Base-by-base conservation (phyloP, 2,888 invertebrate species). In the Ferdinandea cuprea region DNA sequence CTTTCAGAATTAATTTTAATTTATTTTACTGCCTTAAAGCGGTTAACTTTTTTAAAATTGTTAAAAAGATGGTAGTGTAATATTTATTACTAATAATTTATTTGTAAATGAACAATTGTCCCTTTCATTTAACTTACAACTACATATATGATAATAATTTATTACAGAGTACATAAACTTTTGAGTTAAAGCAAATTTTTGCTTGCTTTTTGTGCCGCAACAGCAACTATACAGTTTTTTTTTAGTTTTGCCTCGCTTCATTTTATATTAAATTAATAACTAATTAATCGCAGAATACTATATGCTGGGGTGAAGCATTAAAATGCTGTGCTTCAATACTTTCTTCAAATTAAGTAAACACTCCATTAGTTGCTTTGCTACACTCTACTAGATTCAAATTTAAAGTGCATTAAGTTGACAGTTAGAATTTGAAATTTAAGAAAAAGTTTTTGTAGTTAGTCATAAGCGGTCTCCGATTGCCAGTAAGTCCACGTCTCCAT, bases 401-500 rank as follows among this genome's bases (percentile, higher is more conserved):
- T 44, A 58, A 71, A 40, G 63, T 63, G 35, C 50, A 52, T 32
- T 44, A n/a, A 25, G 25, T 25, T 15, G 48, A 48, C 37, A 32
- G 13, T 48, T 59, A 35, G 48, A 32, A 11, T 11, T 1, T 15
- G 50, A 8, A 19, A 44, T 32, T 76, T 69, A 25, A 66, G 9
- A 89, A 50, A 46, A 90, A 89, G 17, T 86, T 86, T 21, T 87
- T 88, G 86, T 88, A 88, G 71, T 89, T 90, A 65, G 85, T 86
- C 76, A 86, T 86, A 17, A 88, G 54, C 6, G 86, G 84, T 66
- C 86, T 87, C 7, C 89, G 87, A 74, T 88, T 89, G 19, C 88
- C 87, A 32, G 69, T 63, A 46, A 87, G 61, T 7, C 87, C 86
- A 11, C 87, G 89, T 50, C 89, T 89, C 91, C 92, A 93, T 87